Conservation (phyloP, 2,797 vertebrate species). For the Nyctibius grandis region DNA sequence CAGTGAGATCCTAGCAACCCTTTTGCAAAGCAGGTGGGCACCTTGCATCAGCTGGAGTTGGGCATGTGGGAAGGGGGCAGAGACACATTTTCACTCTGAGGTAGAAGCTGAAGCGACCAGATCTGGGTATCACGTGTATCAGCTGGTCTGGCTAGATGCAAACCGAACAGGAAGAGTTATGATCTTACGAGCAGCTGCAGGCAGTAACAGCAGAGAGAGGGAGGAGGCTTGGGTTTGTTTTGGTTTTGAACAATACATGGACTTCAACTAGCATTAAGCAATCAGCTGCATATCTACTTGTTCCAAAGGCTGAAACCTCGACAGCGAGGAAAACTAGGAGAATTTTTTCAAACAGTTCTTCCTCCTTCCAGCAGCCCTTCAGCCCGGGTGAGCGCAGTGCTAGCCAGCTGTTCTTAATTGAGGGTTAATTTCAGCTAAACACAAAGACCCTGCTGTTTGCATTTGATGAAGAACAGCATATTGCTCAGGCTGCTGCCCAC, state of each 20-base stretch:
- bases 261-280: neutral
- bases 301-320: neutral
- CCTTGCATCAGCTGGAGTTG: neutral
- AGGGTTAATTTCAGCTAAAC: slow-evolving; percentile 22
- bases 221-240: neutral
- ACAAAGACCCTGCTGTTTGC: slow-evolving; percentile 44
- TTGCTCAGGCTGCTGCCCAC: slow-evolving; percentile 41
- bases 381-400: neutral
- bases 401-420: slow-evolving; percentile 15
- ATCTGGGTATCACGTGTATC: neutral
- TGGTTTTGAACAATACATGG: neutral
- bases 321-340: neutral
- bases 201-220: neutral
- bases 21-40: neutral
- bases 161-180: neutral
- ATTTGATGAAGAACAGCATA: slow-evolving; percentile 1
- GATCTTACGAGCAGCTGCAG: neutral
- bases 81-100: neutral
- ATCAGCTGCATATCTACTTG: neutral
- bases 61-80: neutral
- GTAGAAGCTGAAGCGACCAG: neutral
- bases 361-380: neutral
- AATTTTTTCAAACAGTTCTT: neutral
- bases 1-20: neutral
- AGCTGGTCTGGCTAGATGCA: neutral